These are phyloP conservation scores for Heliconius himera DNA, from an alignment of 1,140 invertebrate species.

Conservation along the genomic window DNA sequence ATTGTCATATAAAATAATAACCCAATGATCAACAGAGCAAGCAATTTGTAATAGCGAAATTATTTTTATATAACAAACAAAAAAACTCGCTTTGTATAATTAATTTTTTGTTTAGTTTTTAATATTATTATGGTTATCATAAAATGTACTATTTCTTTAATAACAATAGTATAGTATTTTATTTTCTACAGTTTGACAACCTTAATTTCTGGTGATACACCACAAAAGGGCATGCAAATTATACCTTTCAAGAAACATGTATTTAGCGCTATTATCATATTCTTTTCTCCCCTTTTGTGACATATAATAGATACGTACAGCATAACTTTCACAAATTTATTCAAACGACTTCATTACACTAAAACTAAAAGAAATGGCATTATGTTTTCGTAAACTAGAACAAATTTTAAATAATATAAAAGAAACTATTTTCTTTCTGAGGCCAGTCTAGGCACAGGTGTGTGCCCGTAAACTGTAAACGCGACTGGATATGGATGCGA, in stretches of 20 bases:
- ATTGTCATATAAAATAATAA: not conserved
- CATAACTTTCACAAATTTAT: not conserved
- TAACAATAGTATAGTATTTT: not conserved
- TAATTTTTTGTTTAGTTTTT: no score
- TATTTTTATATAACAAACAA: not conserved
- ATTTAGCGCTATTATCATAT: not conserved
- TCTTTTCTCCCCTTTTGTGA: not conserved
- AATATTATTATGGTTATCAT: no score
- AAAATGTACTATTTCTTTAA: no score
- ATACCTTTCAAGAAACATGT: slow-evolving; percentile 2
- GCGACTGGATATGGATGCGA: no score
- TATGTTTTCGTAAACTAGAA: no score
- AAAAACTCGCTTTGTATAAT: no score
- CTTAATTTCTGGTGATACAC: not conserved
- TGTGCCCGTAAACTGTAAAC: no score
- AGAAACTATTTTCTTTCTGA: no score
- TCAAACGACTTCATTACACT: not conserved
- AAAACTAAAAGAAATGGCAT: no score
- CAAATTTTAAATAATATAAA: no score
- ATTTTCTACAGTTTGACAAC: not conserved
- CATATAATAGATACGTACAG: not conserved
- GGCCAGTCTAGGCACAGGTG: no score
- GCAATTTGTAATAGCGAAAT: not conserved
- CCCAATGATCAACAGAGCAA: not conserved
- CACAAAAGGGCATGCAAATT: slow-evolving; percentile 29